Conservation (phyloP, 64 coral and sea anemone genomes). For the Porites australiensis region DNA sequence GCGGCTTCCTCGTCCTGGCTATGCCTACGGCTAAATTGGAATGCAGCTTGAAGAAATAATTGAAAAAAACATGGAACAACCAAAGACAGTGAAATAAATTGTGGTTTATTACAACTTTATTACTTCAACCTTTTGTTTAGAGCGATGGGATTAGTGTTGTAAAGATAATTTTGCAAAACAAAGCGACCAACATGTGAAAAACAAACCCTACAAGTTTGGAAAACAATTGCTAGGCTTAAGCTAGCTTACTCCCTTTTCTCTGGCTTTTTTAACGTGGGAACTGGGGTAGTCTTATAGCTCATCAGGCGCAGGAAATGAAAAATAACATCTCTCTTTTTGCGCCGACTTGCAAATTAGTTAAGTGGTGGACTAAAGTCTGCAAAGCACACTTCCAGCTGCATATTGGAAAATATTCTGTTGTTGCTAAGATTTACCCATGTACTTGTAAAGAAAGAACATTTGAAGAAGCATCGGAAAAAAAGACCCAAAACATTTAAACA, state of each 20-base stretch:
- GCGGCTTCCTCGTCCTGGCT: background rate
- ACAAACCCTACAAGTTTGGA: slow-evolving; percentile 21
- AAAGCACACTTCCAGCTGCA: background rate
- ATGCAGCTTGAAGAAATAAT: slow-evolving; percentile 11
- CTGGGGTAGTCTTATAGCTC: background rate
- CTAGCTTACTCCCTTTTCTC: background rate
- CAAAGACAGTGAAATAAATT: slow-evolving; percentile 1
- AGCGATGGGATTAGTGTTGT: slow-evolving; percentile 42
- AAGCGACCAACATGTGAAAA: slow-evolving; percentile 41
- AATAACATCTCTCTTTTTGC: background rate
- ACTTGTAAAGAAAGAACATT: background rate
- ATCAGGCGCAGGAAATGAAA: slow-evolving; percentile 26
- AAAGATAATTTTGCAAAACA: slow-evolving; percentile 63
- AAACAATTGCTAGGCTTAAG: slow-evolving; percentile 20
- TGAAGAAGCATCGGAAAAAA: background rate
- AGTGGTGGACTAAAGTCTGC: background rate
- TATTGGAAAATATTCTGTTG: background rate
- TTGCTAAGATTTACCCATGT: background rate
- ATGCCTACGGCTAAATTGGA: background rate
- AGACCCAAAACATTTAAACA: background rate
- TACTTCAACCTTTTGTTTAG: slow-evolving; percentile 74
- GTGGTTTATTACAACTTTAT: slow-evolving; percentile 87
- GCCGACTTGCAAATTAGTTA: slow-evolving; percentile 22
- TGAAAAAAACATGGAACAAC: background rate
- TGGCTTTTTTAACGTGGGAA: slow-evolving; percentile 25